Evolutionary conservation across 1,140 invertebrate species (phyloP), one percentile per base, ranked within the genome.

Genomic region (Chrysoperla carnea): DNA sequence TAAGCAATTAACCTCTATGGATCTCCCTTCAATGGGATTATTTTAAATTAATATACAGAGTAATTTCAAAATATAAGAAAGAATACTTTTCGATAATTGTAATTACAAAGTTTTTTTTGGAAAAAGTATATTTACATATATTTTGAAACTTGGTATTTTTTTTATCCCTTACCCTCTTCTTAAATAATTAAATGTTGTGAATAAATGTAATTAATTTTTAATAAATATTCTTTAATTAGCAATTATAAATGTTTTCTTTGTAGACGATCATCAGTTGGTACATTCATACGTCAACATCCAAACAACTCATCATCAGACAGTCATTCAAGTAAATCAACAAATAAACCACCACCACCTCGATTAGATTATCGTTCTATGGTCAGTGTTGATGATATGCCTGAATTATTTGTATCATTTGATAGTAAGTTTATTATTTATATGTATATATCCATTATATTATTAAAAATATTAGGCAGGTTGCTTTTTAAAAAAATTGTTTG

Each of bases 321-420:
- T 33, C 68, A 69, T 46, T 67, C 67, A 38, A 67, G 68, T 55
- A 68, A 70, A 46, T 65, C 67, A 40, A 62, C 70, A 4, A 23
- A 29, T 12, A 62, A 63, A 58, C 57, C 61, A 28, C 62, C 65
- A 38, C 71, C 71, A 35, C 81, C 83, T 8, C 78, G 82, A 54
- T 65, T 90, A 41, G 85, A 89, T 59, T 90, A 90, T 53, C 75
- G 84, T 50, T 89, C 84, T 56, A 87, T 92, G 76, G 87, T 94
- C 40, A 88, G 85, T 17, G 80, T 91, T 43, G 89, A 93, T 48
- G 90, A 94, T 56, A 91, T 87, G 76, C 87, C 89, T 6, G 87
- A 91, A 61, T 72, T 94, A 29, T 93, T 95, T 67, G 84, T 84
- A 43, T 86, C 86, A 40, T 84, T 94, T 61, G 89, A 93, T 61